Evolutionary conservation across 64 coral and sea anemone genomes (phyloP).

Genomic region (Catalaphyllia jardinei): DNA sequence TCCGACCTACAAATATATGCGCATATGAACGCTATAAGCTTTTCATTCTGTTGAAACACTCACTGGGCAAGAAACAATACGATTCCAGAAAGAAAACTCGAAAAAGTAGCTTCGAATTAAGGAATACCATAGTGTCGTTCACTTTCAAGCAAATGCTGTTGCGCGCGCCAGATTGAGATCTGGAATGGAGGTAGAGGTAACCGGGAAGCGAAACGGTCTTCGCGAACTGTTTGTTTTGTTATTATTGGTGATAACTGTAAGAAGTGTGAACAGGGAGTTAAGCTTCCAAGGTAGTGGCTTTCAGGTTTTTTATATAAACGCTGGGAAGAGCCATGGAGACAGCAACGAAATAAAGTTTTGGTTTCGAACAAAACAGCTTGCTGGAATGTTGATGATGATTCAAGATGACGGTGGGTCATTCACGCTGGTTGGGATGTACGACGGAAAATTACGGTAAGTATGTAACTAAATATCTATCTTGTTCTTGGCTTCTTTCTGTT

Average conservation of each 20-base stretch:
- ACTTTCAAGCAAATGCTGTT: too few species aligned
- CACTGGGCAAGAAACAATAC: background rate
- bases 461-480: too few species aligned
- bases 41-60: background rate
- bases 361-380: slow-evolving; percentile 7
- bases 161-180: too few species aligned
- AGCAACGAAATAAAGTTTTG: slow-evolving; percentile 3
- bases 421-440: background rate
- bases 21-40: background rate
- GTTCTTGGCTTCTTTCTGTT: too few species aligned
- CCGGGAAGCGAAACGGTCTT: background rate
- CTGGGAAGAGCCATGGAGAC: background rate
- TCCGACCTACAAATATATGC: background rate
- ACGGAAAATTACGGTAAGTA: slow-evolving; percentile 23
- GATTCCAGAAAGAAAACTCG: background rate
- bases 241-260: background rate
- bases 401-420: background rate
- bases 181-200: background rate
- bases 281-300: slow-evolving; percentile 1
- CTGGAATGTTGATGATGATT: slow-evolving; percentile 20
- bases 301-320: background rate
- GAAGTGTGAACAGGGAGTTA: too few species aligned
- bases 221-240: background rate
- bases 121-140: too few species aligned
- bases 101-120: too few species aligned